A percentile compares a stretch with the other conserved stretches of the same genome.
phyloP scores from a whole-genome alignment of 2,888 invertebrate species.

The Macaria notata region DNA sequence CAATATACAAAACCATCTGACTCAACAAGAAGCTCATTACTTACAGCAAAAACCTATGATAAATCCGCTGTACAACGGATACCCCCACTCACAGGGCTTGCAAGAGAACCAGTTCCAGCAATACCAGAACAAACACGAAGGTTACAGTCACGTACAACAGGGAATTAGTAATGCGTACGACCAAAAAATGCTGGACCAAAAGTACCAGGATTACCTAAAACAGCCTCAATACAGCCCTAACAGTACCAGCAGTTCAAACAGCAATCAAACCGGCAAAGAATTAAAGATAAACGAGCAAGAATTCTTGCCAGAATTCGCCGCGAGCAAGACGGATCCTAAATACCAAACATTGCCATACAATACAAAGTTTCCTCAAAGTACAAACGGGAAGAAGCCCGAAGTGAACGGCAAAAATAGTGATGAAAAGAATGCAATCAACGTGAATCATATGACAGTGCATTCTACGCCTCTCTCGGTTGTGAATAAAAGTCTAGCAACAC shows the following conservation, averaged over 20 bases:
- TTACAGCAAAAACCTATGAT: conserved; percentile 80
- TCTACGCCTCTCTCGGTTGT: conserved; percentile 79
- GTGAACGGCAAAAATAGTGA: conserved; percentile 64
- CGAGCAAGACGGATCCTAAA: conserved; percentile 93
- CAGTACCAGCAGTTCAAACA: conserved; percentile 76
- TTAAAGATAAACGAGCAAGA: conserved; percentile 79
- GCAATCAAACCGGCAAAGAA: conserved; percentile 75
- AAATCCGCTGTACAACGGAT: conserved; percentile 73
- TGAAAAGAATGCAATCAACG: conserved; percentile 68
- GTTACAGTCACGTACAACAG: conserved; percentile 72
- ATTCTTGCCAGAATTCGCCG: conserved; percentile 85
- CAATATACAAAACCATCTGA: conserved; percentile 73
- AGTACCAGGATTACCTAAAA: conserved; percentile 76
- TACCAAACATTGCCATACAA: conserved; percentile 96
- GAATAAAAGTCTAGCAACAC: conserved; percentile 85
- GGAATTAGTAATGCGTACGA: conserved; percentile 75
- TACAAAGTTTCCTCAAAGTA: conserved; percentile 89
- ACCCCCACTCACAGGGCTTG: conserved; percentile 59
- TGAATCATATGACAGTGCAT: conserved; percentile 81
- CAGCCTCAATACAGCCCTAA: conserved; percentile 82
- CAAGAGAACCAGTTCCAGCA: conserved; percentile 72
- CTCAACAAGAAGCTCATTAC: conserved; percentile 73
- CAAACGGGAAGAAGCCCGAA: conserved; percentile 67
- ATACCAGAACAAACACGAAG: conserved; percentile 69
- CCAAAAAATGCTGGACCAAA: conserved; percentile 75